phyloP scores from a whole-genome alignment of 2,888 invertebrate species.

The Drosophila nr. perissopoda region DNA sequence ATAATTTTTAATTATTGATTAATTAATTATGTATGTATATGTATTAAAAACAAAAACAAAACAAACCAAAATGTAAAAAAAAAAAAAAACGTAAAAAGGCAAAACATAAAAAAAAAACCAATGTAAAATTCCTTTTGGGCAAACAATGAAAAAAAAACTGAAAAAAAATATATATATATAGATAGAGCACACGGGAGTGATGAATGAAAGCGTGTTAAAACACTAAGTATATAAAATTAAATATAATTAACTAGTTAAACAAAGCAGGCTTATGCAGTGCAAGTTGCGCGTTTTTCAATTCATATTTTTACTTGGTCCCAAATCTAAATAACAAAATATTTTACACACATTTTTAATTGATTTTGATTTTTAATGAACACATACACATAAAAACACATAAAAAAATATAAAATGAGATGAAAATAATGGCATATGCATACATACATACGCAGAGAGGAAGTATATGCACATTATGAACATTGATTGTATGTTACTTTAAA shows the following conservation, averaged over 20 bases:
- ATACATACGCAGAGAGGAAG: constrained; percentile 5
- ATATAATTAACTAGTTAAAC: constrained; percentile 59
- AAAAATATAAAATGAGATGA: background rate
- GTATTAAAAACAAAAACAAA: constrained; percentile 44
- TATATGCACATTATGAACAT: constrained; percentile 31
- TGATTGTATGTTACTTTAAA: constrained; percentile 29
- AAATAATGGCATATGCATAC: constrained; percentile 3
- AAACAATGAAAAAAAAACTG: constrained; percentile 27
- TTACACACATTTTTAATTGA: constrained; percentile 49
- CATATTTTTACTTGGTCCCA: constrained; percentile 27
- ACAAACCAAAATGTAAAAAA: constrained; percentile 20
- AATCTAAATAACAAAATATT: constrained; percentile 9
- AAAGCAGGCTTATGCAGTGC: constrained; percentile 69
- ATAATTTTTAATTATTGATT: constrained; percentile 77
- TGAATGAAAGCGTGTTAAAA: constrained; percentile 27
- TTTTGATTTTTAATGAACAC: constrained; percentile 49
- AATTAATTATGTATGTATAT: constrained; percentile 75
- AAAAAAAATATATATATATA: constrained; percentile 3
- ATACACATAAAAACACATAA: constrained; percentile 6
- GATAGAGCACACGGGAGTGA: constrained; percentile 17
- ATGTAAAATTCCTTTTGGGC: constrained; percentile 49
- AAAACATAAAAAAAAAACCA: constrained; percentile 41
- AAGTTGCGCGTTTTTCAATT: constrained; percentile 55
- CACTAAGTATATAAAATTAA: constrained; percentile 28
- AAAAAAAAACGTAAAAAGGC: constrained; percentile 35